Conservation (phyloP, 2,113 vertebrate species). For the Hiodon tergisus region DNA sequence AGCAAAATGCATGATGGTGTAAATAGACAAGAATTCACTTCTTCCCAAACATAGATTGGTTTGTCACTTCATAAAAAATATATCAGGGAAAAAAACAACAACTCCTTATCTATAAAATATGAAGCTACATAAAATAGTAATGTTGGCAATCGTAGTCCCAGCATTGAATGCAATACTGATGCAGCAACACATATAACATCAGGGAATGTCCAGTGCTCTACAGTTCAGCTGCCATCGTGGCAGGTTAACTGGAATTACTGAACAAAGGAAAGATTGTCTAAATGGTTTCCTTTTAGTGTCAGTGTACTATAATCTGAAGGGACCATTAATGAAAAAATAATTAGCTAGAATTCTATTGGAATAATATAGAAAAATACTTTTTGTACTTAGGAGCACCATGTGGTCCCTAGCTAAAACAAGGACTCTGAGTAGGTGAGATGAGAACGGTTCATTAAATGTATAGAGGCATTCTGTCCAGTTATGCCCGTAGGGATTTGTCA, state of each 20-base stretch:
- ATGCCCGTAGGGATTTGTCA: too few relatives aligned
- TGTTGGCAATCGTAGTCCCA: slow-evolving; percentile 15
- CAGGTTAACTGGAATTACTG: neutral
- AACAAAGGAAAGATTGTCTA: neutral
- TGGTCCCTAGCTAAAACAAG: neutral
- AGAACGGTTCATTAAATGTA: neutral
- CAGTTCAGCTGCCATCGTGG: neutral
- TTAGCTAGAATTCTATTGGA: neutral
- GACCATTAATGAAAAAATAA: neutral
- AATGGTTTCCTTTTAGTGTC: neutral
- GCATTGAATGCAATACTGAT: slow-evolving; percentile 5
- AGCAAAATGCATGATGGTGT: slow-evolving; percentile 4
- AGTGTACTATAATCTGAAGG: neutral
- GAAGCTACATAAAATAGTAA: slow-evolving; percentile 21
- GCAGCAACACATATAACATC: neutral
- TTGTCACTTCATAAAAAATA: slow-evolving; percentile 9
- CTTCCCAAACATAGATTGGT: neutral
- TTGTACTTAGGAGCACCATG: neutral
- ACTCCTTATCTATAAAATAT: slow-evolving; percentile 21
- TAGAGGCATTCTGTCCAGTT: neutral
- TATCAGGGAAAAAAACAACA: slow-evolving; percentile 4
- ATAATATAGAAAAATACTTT: neutral
- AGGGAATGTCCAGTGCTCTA: neutral
- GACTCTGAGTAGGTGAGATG: neutral
- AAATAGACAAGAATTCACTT: slow-evolving; percentile 12